phyloP scores from a whole-genome alignment of 2,113 vertebrate species.

The Redunca redunca region DNA sequence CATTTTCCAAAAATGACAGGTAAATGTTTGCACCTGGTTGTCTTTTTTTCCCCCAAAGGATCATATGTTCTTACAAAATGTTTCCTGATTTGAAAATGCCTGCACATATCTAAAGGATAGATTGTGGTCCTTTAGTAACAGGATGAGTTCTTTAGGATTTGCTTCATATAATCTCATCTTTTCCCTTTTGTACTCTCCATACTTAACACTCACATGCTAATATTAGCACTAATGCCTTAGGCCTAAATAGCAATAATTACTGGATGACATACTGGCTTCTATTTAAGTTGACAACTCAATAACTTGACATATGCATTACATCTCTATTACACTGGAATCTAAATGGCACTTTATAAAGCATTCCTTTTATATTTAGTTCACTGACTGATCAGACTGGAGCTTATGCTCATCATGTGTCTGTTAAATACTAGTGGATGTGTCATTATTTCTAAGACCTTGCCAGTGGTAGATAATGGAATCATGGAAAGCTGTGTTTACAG shows the following conservation, averaged over 20 bases:
- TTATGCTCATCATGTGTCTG: conserved; percentile 27
- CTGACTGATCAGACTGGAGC: conserved; percentile 50
- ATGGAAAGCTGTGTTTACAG: conserved; percentile 53
- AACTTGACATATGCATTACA: conserved; percentile 71
- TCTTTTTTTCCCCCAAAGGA: background rate
- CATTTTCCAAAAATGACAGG: background rate
- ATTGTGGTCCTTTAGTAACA: background rate
- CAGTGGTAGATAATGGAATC: conserved; percentile 40
- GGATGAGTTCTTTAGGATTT: conserved; percentile 43
- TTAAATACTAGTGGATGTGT: conserved; percentile 51
- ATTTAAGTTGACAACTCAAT: conserved; percentile 77
- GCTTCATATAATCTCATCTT: conserved; percentile 12
- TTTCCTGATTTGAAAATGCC: background rate
- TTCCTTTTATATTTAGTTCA: conserved; percentile 68
- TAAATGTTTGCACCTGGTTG: background rate
- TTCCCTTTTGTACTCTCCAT: conserved; percentile 41
- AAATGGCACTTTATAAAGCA: conserved; percentile 56
- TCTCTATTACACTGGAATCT: conserved; percentile 72
- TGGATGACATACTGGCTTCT: conserved; percentile 72
- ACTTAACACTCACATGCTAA: conserved; percentile 67
- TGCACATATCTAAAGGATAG: background rate
- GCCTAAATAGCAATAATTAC: conserved; percentile 70
- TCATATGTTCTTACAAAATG: background rate
- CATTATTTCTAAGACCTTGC: conserved; percentile 52
- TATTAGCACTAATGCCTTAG: conserved; percentile 64